Evolutionary conservation across 1,140 invertebrate species (phyloP), one percentile per base, ranked within the genome.

Genomic region (Rhysida immarginata): DNA sequence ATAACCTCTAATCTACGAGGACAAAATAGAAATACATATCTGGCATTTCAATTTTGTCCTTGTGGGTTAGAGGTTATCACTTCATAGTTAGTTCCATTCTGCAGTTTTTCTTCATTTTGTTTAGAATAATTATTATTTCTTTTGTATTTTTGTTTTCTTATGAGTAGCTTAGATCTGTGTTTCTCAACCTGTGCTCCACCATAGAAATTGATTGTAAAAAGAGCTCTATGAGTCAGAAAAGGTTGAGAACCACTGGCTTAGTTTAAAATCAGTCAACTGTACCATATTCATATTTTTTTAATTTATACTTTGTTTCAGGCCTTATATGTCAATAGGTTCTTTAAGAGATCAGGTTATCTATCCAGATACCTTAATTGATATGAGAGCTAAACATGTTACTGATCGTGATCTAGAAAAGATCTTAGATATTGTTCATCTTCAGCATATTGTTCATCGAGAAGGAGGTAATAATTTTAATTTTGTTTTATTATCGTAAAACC

Each of bases 271-370:
- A n/a, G n/a, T n/a, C n/a, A n/a, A n/a, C n/a, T 42, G 8, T n/a
- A 52, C 8, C 13, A 25, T 24, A n/a, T 29, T 48, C 18, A 8
- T 8, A 20, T 18, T 24, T 29, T 26, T 52, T 52, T 3, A 18
- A 16, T 27, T 54, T 41, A 35, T 0, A 48, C 11, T 3, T 23
- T 59, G 45, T 50, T 59, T 29, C 67, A 84, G 88, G 62, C 92
- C 92, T 0, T 96, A 96, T 71, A 94, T 96, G 89, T 88, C 88
- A 0, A 78, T 91, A 53, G 94, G 94, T 11, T 93, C 88, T 35
- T 72, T 99, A n/a, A 75, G 94, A 42, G 95, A 99, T 69, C 93
- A 98, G 74, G 85, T 98, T 23, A 96, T 95, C 54, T 98, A 98
- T 72, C 95, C 95, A 1, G 84, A 93, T 63, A 82, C 81, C 0